Evolutionary conservation across 2,797 vertebrate species (phyloP), one percentile per base, ranked within the genome.

Genomic region (Tokudaia muenninki): DNA sequence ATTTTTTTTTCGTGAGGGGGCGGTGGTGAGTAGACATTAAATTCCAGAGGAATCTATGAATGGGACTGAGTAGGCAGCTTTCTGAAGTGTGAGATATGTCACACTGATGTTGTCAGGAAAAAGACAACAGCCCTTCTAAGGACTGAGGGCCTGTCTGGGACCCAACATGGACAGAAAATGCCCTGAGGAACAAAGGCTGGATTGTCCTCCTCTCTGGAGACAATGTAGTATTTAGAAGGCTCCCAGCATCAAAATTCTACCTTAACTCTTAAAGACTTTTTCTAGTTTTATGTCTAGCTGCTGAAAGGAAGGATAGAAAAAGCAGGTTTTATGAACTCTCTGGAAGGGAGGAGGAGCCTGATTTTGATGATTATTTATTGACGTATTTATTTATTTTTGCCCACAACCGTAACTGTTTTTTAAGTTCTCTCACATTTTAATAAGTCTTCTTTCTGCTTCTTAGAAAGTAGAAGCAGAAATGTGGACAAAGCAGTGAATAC

Each of bases 71-170:
- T 98, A 98, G 98, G 99, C 98, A 98, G 98, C 98, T 90, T 90
- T 97, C 97, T 97, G 97, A 91, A 61, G 98, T 98, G 99, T 98
- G 99, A 99, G 99, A 98, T 98, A 92, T 98, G 98, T 98, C 95
- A 88, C 47, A 61, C 96, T 98, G 98, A 97, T 98, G 98, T 97
- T 98, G 99, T 98, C 98, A 98, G 98, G 98, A 98, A 98, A 99
- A 99, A 99, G 99, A 99, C 99, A 99, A 98, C 98, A 98, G 98
- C 95, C 94, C 98, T 97, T 99, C 97, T 98, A 98, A 98, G 97
- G 92, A 98, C 97, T 80, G 95, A 98, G 98, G 98, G 98, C 98
- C 98, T 98, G 99, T 98, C 98, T 98, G 98, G 98, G 99, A 99
- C 98, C 98, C 96, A 98, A 97, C 98, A 75, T 92, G 92, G 96